Percentiles rank a stretch among this genome's conserved stretches.
Evolutionary conservation across 2,113 vertebrate species (phyloP).

Genomic region (Laticauda laticaudata): DNA sequence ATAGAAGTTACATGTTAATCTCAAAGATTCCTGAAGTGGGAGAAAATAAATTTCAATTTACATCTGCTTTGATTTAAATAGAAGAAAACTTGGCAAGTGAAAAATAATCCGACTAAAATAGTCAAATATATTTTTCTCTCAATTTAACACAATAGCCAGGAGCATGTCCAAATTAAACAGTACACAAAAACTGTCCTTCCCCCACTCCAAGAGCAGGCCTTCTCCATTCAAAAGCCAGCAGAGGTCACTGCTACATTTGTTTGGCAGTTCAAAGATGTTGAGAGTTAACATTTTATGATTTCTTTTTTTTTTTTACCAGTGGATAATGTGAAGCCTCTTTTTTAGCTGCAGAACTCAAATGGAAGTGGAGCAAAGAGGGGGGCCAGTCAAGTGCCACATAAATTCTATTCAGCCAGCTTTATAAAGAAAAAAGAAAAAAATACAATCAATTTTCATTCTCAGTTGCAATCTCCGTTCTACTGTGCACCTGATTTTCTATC

Average conservation of each 20-base stretch:
- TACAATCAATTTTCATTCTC: not conserved
- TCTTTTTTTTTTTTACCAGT: constrained; percentile 6
- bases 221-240: constrained; percentile 58
- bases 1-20: not conserved
- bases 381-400: not conserved
- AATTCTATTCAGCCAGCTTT: not conserved
- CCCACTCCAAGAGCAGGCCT: not conserved
- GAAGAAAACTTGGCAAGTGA: not conserved
- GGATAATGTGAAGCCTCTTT: not conserved
- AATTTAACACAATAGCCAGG: not conserved
- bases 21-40: not conserved
- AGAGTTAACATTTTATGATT: not conserved
- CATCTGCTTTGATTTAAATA: not conserved
- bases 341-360: constrained; percentile 5
- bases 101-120: not conserved
- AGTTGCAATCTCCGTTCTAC: not conserved
- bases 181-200: not conserved
- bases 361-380: not conserved
- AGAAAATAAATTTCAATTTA: not conserved
- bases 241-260: constrained; percentile 66
- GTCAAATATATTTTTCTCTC: not conserved
- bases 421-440: not conserved
- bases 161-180: not conserved
- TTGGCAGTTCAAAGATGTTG: constrained; percentile 12
- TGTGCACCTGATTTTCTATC: not conserved